Evolutionary conservation across 2,797 vertebrate genomes (phyloP), one percentile per base, ranked within the genome.

Genomic region (Bothrops alternatus): DNA sequence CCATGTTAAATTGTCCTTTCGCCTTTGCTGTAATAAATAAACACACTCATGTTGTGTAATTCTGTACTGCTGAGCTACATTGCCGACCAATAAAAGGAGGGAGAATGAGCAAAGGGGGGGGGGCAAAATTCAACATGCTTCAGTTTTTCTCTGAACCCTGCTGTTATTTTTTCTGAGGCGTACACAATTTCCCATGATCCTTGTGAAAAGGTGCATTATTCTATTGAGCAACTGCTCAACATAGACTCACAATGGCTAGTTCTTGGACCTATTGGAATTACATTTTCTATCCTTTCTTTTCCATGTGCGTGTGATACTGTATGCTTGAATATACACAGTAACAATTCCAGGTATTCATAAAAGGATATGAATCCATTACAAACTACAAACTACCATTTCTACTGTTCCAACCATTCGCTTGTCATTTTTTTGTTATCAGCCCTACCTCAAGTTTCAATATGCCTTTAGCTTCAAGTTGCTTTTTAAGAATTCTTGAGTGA

Each of bases 311-410:
- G 3, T 78, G 32, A 20, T 78, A 42, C 69, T 47, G 37, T 8
- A 58, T 37, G 20, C 32, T 58, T 87, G n/a, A 18, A 87, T 82
- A 12, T 47, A 25, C 42, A 25, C 42, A 82, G 47, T 32, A 73
- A 87, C 32, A 87, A 11, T n/a, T 8, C 16, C 32, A 20, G 5
- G 8, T 37, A 28, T 73, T 82, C n/a, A 32, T 25, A 86, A 37
- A 16, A 18, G 50, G 14, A 28, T 56, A 42, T 58, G 26, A 88
- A 12, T 42, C 47, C 28, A 0, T 3, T 8, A 7, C 42, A 65
- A 78, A 87, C n/a, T 8, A 63, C 10, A 63, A 6, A n/a, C 2
- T 0, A 0, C 32, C 61, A 42, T 73, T 89, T 85, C 42, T n/a
- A 11, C 57, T 50, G 50, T 0, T 0, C 20, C 14, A 37, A 73